Percentiles rank a stretch among this genome's conserved stretches.
Conservation (phyloP, 2,113 vertebrate genomes). For the Synchiropus splendidus region DNA sequence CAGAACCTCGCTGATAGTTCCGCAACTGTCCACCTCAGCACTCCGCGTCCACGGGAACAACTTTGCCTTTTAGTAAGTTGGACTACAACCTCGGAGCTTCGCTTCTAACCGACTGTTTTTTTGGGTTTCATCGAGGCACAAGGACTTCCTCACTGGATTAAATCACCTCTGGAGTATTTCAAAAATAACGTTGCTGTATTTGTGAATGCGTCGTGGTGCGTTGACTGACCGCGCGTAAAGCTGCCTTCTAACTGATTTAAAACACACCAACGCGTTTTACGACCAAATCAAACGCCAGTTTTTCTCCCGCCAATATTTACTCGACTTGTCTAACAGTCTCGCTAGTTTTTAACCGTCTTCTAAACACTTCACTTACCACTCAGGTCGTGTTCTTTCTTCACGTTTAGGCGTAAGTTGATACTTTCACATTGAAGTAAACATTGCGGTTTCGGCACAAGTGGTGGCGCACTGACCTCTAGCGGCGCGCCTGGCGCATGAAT, state of each 20-base stretch:
- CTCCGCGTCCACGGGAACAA: slow-evolving; percentile 23
- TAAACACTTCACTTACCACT: too few relatives aligned
- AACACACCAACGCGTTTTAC: too few relatives aligned
- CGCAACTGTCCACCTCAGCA: slow-evolving; percentile 30
- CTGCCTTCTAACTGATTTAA: too few relatives aligned
- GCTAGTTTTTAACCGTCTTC: too few relatives aligned
- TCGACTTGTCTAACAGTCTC: too few relatives aligned
- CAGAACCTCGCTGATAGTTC: slow-evolving; percentile 29
- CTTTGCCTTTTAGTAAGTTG: slow-evolving; percentile 58
- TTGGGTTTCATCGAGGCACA: background rate
- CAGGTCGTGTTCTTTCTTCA: slow-evolving; percentile 10
- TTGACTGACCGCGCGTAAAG: too few relatives aligned
- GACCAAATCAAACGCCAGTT: too few relatives aligned
- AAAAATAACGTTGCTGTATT: background rate
- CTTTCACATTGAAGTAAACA: slow-evolving; percentile 57
- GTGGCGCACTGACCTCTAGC: slow-evolving; percentile 35
- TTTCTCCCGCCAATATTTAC: too few relatives aligned
- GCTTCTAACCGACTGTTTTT: background rate
- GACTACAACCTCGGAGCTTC: slow-evolving; percentile 12
- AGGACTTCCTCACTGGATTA: slow-evolving; percentile 29
- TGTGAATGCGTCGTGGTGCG: too few relatives aligned
- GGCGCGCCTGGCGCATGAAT: slow-evolving; percentile 5
- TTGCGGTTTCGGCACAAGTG: slow-evolving; percentile 33
- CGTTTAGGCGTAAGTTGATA: slow-evolving; percentile 45
- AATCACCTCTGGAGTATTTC: slow-evolving; percentile 30